These are phyloP conservation scores for Drosophila meridiana DNA, from an alignment of 2,888 invertebrate species.

Conservation along the genomic window DNA sequence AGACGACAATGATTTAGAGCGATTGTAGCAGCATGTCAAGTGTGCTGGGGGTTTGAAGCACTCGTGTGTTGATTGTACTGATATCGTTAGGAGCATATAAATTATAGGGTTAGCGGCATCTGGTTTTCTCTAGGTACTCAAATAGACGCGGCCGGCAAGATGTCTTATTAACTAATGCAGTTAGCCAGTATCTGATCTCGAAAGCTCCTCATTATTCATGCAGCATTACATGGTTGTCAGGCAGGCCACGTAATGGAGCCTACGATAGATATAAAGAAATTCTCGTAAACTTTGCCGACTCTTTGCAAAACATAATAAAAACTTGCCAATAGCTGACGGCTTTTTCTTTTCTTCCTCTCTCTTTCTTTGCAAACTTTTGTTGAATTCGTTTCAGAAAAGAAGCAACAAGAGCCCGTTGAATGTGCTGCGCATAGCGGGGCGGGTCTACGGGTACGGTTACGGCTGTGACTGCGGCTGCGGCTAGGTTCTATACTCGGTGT, in stretches of 20 bases:
- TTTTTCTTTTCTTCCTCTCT: conserved; percentile 5
- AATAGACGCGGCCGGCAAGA: conserved; percentile 9
- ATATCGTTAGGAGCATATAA: conserved; percentile 52
- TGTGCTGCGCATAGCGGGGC: background rate
- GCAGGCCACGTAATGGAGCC: conserved; percentile 48
- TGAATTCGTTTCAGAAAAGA: conserved; percentile 35
- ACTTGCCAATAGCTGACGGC: conserved; percentile 50
- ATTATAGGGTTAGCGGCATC: conserved; percentile 26
- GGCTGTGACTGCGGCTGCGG: background rate
- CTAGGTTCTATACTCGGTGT: conserved; percentile 29
- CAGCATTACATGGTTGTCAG: conserved; percentile 29
- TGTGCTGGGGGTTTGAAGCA: conserved; percentile 30
- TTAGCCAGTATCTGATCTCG: conserved; percentile 31
- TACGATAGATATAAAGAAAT: conserved; percentile 33
- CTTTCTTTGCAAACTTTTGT: conserved; percentile 26
- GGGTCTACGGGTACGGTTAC: no score
- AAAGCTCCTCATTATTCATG: conserved; percentile 33
- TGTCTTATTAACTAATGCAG: conserved; percentile 27
- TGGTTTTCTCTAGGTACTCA: conserved; percentile 1
- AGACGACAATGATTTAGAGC: conserved; percentile 77
- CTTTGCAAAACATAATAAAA: conserved; percentile 59
- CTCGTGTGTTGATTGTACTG: conserved; percentile 43
- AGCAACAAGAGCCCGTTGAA: conserved; percentile 16
- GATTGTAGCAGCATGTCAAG: conserved; percentile 41
- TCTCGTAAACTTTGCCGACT: conserved; percentile 38